phyloP scores from a whole-genome alignment of 2,888 invertebrate species.

The Beris morrisii region DNA sequence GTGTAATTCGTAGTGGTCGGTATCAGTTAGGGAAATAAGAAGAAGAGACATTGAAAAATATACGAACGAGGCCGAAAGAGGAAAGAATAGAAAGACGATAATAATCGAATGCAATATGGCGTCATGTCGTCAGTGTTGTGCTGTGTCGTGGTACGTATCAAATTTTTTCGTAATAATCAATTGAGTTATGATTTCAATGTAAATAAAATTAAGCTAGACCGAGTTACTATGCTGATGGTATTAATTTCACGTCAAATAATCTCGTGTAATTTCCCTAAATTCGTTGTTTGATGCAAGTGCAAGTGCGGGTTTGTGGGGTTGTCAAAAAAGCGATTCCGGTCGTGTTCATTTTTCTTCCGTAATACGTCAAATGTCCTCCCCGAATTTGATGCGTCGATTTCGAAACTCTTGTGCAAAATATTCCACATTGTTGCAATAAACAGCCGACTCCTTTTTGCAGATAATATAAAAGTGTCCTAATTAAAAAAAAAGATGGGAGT shows the following conservation, averaged over 20 bases:
- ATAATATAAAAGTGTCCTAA: too few species aligned
- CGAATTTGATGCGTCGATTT: neutral
- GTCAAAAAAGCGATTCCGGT: conserved; percentile 29
- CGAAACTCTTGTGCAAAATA: neutral
- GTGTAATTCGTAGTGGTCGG: too few species aligned
- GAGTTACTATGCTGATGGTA: neutral
- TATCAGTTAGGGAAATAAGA: neutral
- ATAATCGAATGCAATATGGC: conserved; percentile 71
- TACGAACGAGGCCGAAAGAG: neutral
- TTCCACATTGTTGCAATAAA: neutral
- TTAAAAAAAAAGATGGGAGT: too few species aligned
- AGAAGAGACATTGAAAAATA: neutral
- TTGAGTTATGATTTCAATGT: conserved; percentile 24
- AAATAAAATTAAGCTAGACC: neutral
- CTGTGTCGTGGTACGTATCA: conserved; percentile 90
- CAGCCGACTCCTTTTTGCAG: too few species aligned
- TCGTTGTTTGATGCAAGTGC: too few species aligned
- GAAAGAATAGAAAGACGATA: conserved; percentile 12
- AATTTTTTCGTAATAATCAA: conserved; percentile 33
- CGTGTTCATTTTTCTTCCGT: conserved; percentile 16
- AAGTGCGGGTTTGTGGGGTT: neutral
- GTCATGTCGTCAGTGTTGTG: conserved; percentile 95
- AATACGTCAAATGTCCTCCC: conserved; percentile 11
- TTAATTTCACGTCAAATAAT: too few species aligned
- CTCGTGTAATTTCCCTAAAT: too few species aligned